phyloP scores from a whole-genome alignment of 2,113 vertebrate genomes.

The Macquaria australasica region DNA sequence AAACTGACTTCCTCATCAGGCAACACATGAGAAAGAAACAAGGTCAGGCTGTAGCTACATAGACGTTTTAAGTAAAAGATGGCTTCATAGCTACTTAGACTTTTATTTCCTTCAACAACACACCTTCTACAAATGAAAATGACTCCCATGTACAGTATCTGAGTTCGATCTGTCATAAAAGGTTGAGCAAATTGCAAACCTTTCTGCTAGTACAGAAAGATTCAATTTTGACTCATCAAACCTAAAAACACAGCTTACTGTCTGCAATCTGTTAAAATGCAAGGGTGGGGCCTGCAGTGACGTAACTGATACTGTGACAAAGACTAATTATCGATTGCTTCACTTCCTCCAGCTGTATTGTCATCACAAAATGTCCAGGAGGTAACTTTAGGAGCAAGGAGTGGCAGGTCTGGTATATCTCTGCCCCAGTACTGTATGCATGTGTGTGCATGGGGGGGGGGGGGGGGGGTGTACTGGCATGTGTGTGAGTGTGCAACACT shows the following conservation, averaged over 20 bases:
- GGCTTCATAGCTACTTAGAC: not conserved
- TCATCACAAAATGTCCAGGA: slow-evolving; percentile 66
- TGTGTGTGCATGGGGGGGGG: slow-evolving; percentile 34
- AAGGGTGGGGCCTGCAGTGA: slow-evolving; percentile 46
- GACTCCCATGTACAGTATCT: not conserved
- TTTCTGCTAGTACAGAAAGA: not conserved
- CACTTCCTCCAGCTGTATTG: slow-evolving; percentile 70
- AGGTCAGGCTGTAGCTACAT: slow-evolving; percentile 32
- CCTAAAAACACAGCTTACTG: not conserved
- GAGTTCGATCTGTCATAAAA: slow-evolving; percentile 22
- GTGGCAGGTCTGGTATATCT: slow-evolving; percentile 63
- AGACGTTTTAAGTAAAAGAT: slow-evolving; percentile 1
- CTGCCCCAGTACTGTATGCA: not conserved
- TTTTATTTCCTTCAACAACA: slow-evolving; percentile 15
- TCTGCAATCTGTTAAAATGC: slow-evolving; percentile 7
- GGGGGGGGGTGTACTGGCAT: slow-evolving; percentile 25
- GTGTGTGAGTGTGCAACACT: slow-evolving; percentile 17
- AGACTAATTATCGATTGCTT: slow-evolving; percentile 71
- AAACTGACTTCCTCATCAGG: slow-evolving; percentile 65
- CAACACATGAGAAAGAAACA: slow-evolving; percentile 28
- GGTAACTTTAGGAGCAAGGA: slow-evolving; percentile 62
- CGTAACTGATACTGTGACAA: slow-evolving; percentile 61
- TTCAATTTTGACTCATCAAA: slow-evolving; percentile 44
- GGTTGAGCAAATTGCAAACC: slow-evolving; percentile 24
- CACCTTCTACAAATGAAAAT: not conserved